Percentiles rank a stretch among this genome's conserved stretches.
Conservation (phyloP, 2,113 vertebrate species). For the Natator depressus region DNA sequence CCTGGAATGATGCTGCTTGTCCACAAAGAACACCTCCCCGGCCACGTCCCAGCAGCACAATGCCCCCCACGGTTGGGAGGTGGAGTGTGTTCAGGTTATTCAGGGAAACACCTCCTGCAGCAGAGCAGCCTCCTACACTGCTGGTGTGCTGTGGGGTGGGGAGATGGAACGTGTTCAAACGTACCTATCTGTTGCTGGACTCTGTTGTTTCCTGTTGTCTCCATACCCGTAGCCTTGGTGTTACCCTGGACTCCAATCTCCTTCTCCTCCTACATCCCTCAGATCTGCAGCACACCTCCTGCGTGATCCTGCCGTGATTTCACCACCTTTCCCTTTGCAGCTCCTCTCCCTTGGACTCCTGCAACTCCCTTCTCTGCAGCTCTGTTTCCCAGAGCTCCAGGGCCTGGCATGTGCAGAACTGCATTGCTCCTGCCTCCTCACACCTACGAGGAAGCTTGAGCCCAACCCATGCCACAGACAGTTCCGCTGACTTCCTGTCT, state of each 20-base stretch:
- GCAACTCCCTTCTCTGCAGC: neutral
- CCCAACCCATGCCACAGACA: neutral
- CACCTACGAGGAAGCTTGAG: no score
- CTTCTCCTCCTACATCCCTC: fast-evolving
- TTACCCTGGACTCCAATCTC: neutral
- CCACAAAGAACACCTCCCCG: neutral
- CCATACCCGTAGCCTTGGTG: fast-evolving
- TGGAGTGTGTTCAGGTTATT: neutral
- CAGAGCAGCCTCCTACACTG: neutral
- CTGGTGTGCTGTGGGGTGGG: neutral
- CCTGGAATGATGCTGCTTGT: neutral
- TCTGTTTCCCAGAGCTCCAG: neutral
- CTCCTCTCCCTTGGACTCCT: neutral
- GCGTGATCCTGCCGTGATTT: neutral
- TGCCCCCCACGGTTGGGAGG: neutral
- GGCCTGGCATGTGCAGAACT: neutral
- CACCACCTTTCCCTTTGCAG: neutral
- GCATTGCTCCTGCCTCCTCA: neutral
- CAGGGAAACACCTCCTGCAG: neutral
- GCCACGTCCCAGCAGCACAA: neutral
- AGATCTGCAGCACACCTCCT: neutral
- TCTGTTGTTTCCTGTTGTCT: neutral
- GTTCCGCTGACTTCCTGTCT: neutral
- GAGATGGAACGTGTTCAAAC: neutral
- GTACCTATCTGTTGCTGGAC: neutral